Evolutionary conservation across 2,888 invertebrate species (phyloP).

Genomic region (Caenorhabditis uteleia): DNA sequence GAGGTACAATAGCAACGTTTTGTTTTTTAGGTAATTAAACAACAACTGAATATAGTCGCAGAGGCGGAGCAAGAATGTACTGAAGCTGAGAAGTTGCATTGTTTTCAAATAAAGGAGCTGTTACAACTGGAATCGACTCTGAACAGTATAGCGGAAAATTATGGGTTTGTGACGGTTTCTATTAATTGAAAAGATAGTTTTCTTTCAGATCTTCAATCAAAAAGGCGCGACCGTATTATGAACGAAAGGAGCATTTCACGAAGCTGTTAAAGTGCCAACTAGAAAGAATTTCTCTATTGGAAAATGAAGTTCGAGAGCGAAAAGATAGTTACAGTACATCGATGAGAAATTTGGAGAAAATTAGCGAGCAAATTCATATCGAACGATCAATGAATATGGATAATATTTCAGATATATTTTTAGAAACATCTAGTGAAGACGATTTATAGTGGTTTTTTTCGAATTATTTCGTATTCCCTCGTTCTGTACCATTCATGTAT

Average conservation of each 20-base stretch:
- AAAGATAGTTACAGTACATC: conserved; percentile 33
- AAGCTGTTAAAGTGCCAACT: conserved; percentile 24
- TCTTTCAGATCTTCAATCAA: conserved; percentile 25
- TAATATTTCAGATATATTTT: background rate
- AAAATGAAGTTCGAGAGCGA: conserved; percentile 21
- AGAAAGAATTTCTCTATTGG: conserved; percentile 21
- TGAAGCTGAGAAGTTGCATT: conserved; percentile 21
- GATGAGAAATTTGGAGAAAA: conserved; percentile 26
- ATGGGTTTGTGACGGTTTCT: conserved; percentile 12
- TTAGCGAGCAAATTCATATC: conserved; percentile 36
- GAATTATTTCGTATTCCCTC: no score
- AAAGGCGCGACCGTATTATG: conserved; percentile 28
- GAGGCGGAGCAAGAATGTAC: conserved; percentile 25
- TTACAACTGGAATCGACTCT: conserved; percentile 13
- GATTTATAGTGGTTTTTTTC: no score
- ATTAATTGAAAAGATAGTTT: background rate
- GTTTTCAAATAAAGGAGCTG: conserved; percentile 12
- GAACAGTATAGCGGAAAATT: conserved; percentile 7
- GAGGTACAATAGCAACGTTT: background rate
- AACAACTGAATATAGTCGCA: conserved; percentile 20
- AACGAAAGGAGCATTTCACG: conserved; percentile 25
- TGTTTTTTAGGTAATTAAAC: conserved; percentile 10
- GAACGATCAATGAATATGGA: conserved; percentile 22
- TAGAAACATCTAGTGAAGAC: conserved; percentile 18
- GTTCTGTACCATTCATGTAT: no score